Percentiles rank a stretch among this genome's conserved stretches.
These are phyloP conservation scores for Psittacula derbiana DNA, from an alignment of 2,797 vertebrate species.

Conservation along the genomic window DNA sequence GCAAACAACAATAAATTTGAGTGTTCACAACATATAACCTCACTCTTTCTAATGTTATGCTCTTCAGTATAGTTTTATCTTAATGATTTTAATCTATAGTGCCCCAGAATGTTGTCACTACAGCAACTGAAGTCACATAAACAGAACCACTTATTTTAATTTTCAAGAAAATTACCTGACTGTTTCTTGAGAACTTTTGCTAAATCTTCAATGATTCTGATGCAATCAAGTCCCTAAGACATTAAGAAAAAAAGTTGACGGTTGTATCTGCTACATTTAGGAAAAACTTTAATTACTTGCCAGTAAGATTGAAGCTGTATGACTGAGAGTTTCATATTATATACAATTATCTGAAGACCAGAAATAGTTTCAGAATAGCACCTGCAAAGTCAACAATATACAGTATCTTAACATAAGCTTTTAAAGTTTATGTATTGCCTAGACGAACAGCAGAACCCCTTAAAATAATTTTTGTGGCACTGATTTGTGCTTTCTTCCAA, in stretches of 20 bases:
- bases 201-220: conserved; percentile 89
- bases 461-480: background rate
- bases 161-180: conserved; percentile 77
- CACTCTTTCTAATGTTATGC: background rate
- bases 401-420: background rate
- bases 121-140: background rate
- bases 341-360: background rate
- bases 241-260: background rate
- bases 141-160: background rate
- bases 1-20: background rate
- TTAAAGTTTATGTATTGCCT: background rate
- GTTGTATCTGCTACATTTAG: background rate
- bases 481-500: background rate
- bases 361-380: background rate
- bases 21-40: background rate
- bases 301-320: background rate
- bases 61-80: background rate
- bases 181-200: conserved; percentile 89
- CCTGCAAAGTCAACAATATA: background rate
- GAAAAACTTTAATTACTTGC: background rate
- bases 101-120: background rate
- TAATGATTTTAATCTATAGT: background rate
- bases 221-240: conserved; percentile 85
- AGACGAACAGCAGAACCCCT: background rate
- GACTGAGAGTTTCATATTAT: background rate